Evolutionary conservation across 2,888 invertebrate species (phyloP), one percentile per base, ranked within the genome.

Genomic region (Monopis laevigella): DNA sequence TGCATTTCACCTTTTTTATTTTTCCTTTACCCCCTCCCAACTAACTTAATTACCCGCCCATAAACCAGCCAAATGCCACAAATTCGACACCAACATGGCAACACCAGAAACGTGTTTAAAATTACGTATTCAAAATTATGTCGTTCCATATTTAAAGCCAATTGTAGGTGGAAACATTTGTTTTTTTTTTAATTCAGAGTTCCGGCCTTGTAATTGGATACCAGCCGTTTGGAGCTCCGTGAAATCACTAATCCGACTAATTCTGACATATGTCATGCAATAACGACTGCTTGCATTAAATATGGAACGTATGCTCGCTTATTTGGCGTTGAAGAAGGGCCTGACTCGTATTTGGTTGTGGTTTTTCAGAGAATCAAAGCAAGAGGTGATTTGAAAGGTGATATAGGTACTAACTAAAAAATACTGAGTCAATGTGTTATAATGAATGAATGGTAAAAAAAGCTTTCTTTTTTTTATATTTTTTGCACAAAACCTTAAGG

Each of bases 181-280:
- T 66, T 65, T 71, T 74, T 73, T 66, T 59, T 50, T 59, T 64
- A 62, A 68, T 64, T 65, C 63, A 58, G 55, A 62, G 72, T 69
- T 73, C 67, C 69, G 64, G 63, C 55, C 65, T 48, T 58, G 66
- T 78, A 78, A 80, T 78, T 78, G 75, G 77, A 77, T 67, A 56
- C 77, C 29, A 59, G 62, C 53, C 62, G 65, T 58, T 62, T 53
- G 52, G 62, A 58, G 60, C 68, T 58, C 74, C 75, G 73, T 77
- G 69, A 77, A 78, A 80, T 78, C 71, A 77, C 75, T 78, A 80
- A 80, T 78, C 77, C 71, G 65, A 65, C 75, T 78, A 78, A 78
- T 78, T 78, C 68, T 75, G 78, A 77, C 78, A 77, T 78, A 80
- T 78, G 80, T 80, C 75, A 77, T 62, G 62, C 54, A 48, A 58